phyloP scores from a whole-genome alignment of 2,113 vertebrate genomes.

The Numida meleagris region DNA sequence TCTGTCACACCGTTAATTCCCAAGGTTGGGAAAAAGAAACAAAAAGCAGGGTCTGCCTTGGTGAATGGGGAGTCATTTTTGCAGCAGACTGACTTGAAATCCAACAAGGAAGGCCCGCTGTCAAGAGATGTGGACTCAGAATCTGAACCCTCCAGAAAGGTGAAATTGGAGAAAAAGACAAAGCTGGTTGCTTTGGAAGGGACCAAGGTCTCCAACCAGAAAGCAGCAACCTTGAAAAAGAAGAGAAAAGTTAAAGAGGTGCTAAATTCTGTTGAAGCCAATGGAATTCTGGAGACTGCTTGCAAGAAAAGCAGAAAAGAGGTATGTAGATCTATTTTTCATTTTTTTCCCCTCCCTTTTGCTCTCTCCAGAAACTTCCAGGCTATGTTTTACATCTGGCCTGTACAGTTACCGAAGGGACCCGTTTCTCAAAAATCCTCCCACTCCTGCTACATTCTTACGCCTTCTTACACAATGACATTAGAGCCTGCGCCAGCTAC shows the following conservation, averaged over 20 bases:
- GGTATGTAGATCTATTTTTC: constrained; percentile 53
- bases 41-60: not conserved
- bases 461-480: accelerated
- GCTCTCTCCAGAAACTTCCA: not conserved
- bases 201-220: constrained; percentile 16
- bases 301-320: constrained; percentile 33
- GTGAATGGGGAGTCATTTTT: not conserved
- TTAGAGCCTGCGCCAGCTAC: not conserved
- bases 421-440: not conserved
- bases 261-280: not conserved
- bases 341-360: not conserved
- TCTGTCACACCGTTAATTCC: not conserved
- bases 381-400: not conserved
- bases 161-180: constrained; percentile 36
- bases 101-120: not conserved
- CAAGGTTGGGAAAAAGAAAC: constrained; percentile 47
- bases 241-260: constrained; percentile 67
- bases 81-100: not conserved
- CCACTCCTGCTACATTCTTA: not conserved
- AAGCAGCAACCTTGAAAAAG: constrained; percentile 51
- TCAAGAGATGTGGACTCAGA: not conserved
- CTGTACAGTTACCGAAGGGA: not conserved
- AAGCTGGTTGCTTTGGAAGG: not conserved
- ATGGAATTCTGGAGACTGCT: not conserved
- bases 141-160: not conserved